phyloP scores from a whole-genome alignment of 2,888 invertebrate genomes.

The Sarcophaga variegata region DNA sequence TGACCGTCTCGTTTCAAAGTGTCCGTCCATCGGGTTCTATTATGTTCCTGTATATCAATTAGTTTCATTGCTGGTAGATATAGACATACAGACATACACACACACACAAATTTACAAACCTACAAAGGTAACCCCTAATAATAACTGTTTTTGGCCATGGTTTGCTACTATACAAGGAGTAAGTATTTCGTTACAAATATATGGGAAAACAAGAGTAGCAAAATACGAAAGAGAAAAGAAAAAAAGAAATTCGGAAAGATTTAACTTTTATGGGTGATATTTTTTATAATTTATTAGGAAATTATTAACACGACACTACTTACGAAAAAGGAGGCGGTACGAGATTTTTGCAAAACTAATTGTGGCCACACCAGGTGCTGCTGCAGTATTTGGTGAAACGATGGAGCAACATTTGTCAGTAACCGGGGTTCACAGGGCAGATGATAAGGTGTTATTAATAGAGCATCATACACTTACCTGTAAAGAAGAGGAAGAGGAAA shows the following conservation, averaged over 20 bases:
- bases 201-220: background rate
- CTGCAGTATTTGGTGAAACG: constrained; percentile 14
- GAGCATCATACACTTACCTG: constrained; percentile 63
- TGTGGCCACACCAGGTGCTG: constrained; percentile 63
- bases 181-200: constrained; percentile 1
- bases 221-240: constrained; percentile 8
- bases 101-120: no score
- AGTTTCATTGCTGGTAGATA: constrained; percentile 1
- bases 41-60: constrained; percentile 35
- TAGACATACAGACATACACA: background rate
- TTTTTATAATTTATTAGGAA: constrained; percentile 65
- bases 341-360: constrained; percentile 31
- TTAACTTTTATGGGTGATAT: constrained; percentile 67
- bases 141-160: constrained; percentile 5
- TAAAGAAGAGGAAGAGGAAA: constrained; percentile 30
- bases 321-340: background rate
- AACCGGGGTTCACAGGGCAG: background rate
- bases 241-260: constrained; percentile 44
- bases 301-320: constrained; percentile 45
- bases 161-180: background rate
- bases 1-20: constrained; percentile 28
- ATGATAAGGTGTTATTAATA: constrained; percentile 46
- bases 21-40: background rate
- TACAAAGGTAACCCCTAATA: no score
- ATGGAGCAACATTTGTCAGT: background rate